phyloP scores from a whole-genome alignment of 23 tunicate genomes.

The Halocynthia roretzi region DNA sequence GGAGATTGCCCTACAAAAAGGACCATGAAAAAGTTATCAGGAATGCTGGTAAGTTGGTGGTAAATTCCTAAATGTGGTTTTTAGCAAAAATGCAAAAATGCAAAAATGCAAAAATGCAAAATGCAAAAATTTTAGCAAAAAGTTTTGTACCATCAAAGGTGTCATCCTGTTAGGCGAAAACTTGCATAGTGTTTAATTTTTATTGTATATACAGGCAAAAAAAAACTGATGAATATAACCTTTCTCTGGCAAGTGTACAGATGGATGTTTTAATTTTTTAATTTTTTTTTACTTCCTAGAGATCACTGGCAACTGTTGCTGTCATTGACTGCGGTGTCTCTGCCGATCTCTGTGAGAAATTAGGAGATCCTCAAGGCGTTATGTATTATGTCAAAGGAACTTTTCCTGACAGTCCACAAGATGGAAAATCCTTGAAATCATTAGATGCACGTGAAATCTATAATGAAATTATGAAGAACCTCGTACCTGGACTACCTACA shows the following conservation, averaged over 20 bases:
- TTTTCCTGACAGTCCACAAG: slow-evolving; percentile 33
- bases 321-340: slow-evolving; percentile 74
- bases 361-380: slow-evolving; percentile 37
- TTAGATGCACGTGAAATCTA: slow-evolving; percentile 73
- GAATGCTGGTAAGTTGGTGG: slow-evolving; percentile 54
- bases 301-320: slow-evolving; percentile 70
- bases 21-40: slow-evolving; percentile 72
- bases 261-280: no score
- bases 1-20: slow-evolving; percentile 76
- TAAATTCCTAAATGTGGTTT: no score
- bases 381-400: slow-evolving; percentile 47
- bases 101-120: no score
- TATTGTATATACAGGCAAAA: no score
- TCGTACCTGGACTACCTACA: slow-evolving; percentile 44
- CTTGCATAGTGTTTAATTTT: no score
- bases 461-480: slow-evolving; percentile 41
- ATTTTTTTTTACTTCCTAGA: slow-evolving; percentile 18
- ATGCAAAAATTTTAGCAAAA: no score
- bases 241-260: no score
- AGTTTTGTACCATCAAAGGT: no score
- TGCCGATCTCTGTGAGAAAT: slow-evolving; percentile 38
- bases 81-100: no score
- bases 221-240: no score
- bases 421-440: slow-evolving; percentile 18
- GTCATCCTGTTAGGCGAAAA: no score